phyloP scores from a whole-genome alignment of 2,888 invertebrate genomes.

The Thyatira batis region DNA sequence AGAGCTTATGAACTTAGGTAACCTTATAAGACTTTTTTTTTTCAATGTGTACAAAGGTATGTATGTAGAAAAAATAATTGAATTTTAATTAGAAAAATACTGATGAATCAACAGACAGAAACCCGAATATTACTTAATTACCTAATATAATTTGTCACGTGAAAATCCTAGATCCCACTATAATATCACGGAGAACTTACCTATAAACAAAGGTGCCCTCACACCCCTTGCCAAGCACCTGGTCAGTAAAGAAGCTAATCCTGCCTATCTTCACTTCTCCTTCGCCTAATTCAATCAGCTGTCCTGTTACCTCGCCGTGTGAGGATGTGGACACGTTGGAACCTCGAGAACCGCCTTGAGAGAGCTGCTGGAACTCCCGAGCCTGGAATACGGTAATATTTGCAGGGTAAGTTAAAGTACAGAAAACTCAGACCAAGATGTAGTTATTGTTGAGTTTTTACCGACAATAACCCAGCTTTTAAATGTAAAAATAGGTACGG shows the following conservation, averaged over 20 bases:
- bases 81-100: no score
- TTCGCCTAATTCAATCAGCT: conserved; percentile 84
- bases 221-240: conserved; percentile 97
- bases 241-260: conserved; percentile 92
- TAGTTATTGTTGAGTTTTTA: no score
- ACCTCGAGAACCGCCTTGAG: conserved; percentile 83
- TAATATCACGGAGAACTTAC: conserved; percentile 66
- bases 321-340: conserved; percentile 67
- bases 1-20: no score
- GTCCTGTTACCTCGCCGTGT: conserved; percentile 74
- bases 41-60: no score
- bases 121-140: no score
- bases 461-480: no score
- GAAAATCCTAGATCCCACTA: no score
- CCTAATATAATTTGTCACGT: no score
- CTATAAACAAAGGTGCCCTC: conserved; percentile 99
- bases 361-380: conserved; percentile 85
- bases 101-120: no score
- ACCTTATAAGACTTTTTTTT: no score
- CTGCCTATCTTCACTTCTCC: conserved; percentile 91
- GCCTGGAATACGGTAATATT: conserved; percentile 63
- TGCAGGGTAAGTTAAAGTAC: background rate
- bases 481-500: no score
- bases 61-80: no score
- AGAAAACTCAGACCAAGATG: background rate